A percentile compares a stretch with the other conserved stretches of the same genome.
phyloP scores from a whole-genome alignment of 1,140 invertebrate species.

The Monochamus saltuarius region DNA sequence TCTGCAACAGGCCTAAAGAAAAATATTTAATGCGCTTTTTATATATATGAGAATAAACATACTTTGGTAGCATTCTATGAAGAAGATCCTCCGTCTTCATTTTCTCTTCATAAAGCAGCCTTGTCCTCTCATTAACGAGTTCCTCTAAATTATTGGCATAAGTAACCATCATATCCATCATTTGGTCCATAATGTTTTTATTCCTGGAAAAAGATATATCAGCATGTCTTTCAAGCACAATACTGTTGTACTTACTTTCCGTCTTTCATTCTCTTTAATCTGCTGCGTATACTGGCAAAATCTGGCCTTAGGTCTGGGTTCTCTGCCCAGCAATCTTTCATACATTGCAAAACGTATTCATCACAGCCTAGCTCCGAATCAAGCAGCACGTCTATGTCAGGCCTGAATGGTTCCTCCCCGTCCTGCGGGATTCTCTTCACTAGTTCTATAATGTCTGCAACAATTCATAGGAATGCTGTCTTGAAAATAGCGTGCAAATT shows the following conservation, averaged over 20 bases:
- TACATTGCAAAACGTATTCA: slow-evolving; percentile 75
- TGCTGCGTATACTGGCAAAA: slow-evolving; percentile 73
- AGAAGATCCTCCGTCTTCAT: slow-evolving; percentile 90
- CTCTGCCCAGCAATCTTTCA: slow-evolving; percentile 86
- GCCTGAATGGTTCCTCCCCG: slow-evolving; percentile 72
- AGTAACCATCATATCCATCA: slow-evolving; percentile 96
- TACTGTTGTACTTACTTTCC: slow-evolving; percentile 64
- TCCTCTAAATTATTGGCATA: slow-evolving; percentile 94
- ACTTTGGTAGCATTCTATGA: slow-evolving; percentile 91
- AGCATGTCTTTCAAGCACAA: background rate
- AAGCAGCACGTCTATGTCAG: slow-evolving; percentile 67
- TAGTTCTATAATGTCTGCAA: slow-evolving; percentile 76
- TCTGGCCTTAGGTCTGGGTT: slow-evolving; percentile 77
- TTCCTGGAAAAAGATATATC: slow-evolving; percentile 57
- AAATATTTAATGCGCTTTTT: background rate
- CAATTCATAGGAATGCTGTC: no score
- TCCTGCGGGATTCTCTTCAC: slow-evolving; percentile 67
- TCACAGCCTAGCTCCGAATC: slow-evolving; percentile 67
- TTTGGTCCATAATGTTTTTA: slow-evolving; percentile 92
- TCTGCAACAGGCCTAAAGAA: slow-evolving; percentile 74
- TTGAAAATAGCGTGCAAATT: no score
- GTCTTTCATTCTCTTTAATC: slow-evolving; percentile 84
- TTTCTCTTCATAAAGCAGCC: slow-evolving; percentile 87
- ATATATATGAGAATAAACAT: slow-evolving; percentile 47
- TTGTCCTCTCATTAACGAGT: slow-evolving; percentile 85